A percentile compares a stretch with the other conserved stretches of the same genome.
These are phyloP conservation scores for Styela clava DNA, from an alignment of 23 tunicate species.

Conservation along the genomic window DNA sequence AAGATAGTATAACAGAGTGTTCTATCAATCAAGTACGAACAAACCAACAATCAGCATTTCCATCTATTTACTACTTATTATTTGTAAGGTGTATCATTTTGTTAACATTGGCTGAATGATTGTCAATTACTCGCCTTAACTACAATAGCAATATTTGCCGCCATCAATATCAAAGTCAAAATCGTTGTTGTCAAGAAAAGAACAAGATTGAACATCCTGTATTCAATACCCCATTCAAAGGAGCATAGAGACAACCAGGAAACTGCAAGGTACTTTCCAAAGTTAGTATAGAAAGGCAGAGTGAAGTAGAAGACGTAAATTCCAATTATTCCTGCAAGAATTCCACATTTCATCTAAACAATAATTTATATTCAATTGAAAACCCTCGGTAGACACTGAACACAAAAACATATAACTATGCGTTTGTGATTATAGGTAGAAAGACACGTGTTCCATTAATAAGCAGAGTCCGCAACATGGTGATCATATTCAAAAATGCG, in stretches of 20 bases:
- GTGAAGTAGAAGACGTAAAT: slow-evolving; percentile 32
- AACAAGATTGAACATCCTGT: slow-evolving; percentile 38
- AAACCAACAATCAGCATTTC: too few relatives aligned
- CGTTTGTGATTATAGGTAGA: too few relatives aligned
- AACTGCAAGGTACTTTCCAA: slow-evolving; percentile 46
- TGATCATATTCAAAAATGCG: too few relatives aligned
- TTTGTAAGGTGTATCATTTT: too few relatives aligned
- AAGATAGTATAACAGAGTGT: background rate
- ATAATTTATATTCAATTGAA: background rate
- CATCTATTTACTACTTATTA: too few relatives aligned
- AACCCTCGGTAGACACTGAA: too few relatives aligned
- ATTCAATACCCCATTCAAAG: slow-evolving; percentile 49
- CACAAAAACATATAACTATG: too few relatives aligned
- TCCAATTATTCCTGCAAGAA: slow-evolving; percentile 6
- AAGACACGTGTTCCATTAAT: too few relatives aligned
- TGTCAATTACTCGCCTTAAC: slow-evolving; percentile 24
- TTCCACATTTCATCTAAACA: slow-evolving; percentile 33
- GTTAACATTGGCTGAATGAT: background rate
- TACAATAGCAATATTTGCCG: slow-evolving; percentile 43
- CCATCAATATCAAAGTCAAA: slow-evolving; percentile 28
- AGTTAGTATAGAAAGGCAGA: slow-evolving; percentile 48
- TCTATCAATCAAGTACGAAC: background rate
- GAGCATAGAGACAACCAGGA: slow-evolving; percentile 52
- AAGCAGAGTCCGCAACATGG: too few relatives aligned
- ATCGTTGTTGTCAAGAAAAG: slow-evolving; percentile 18